A percentile compares a stretch with the other conserved stretches of the same genome.
phyloP scores from a whole-genome alignment of 2,888 invertebrate genomes.

The Cetonia aurata region DNA sequence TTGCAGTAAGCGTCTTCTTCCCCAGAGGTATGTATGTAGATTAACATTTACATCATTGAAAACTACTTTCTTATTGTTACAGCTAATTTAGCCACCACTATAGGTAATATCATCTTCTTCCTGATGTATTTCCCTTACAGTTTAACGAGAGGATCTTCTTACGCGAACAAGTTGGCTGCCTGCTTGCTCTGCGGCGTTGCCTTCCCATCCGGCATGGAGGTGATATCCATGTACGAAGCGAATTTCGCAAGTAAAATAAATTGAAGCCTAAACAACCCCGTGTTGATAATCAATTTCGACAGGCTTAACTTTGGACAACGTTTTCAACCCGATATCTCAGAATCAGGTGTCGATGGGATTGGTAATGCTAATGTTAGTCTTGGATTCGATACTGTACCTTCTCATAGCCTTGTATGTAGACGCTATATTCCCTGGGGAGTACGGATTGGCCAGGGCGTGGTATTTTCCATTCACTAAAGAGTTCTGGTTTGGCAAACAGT shows the following conservation, averaged over 20 bases:
- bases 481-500: constrained; percentile 63
- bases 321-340: constrained; percentile 69
- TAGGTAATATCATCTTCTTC: constrained; percentile 75
- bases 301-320: constrained; percentile 75
- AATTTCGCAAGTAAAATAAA: constrained; percentile 74
- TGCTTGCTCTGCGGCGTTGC: constrained; percentile 81
- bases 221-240: constrained; percentile 76
- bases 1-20: constrained; percentile 84
- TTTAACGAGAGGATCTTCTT: constrained; percentile 64
- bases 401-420: constrained; percentile 87
- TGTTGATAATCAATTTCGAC: constrained; percentile 10
- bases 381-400: constrained; percentile 79
- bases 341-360: constrained; percentile 78
- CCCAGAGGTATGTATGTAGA: constrained; percentile 54
- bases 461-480: constrained; percentile 78
- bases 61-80: constrained; percentile 54
- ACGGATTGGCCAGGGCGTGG: constrained; percentile 79
- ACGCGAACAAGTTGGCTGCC: constrained; percentile 71
- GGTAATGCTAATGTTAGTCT: constrained; percentile 77
- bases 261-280: background rate
- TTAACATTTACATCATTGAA: no score
- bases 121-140: constrained; percentile 77
- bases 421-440: constrained; percentile 82
- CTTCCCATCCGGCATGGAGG: constrained; percentile 81
- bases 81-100: constrained; percentile 84